phyloP scores from a whole-genome alignment of 2,797 vertebrate genomes.

The Spinus pinus region DNA sequence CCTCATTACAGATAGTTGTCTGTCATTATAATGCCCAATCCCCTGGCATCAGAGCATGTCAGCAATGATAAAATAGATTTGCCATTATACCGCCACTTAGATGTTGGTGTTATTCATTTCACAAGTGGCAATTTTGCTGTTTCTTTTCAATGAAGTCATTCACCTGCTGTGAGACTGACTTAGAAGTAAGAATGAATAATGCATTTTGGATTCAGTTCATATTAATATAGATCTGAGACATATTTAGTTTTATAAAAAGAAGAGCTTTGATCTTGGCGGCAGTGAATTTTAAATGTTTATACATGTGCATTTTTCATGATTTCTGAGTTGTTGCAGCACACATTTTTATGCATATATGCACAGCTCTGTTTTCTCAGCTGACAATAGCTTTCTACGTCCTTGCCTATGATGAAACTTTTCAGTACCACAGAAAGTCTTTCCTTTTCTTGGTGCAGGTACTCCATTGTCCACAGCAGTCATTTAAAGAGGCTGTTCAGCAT shows the following conservation, averaged over 20 bases:
- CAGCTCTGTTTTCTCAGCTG: background rate
- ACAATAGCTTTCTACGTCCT: background rate
- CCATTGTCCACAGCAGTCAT: conserved; percentile 74
- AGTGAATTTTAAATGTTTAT: conserved; percentile 55
- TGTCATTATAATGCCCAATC: background rate
- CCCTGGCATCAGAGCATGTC: conserved; percentile 3
- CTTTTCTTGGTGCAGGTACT: conserved; percentile 80
- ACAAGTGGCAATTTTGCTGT: conserved; percentile 34
- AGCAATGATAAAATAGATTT: conserved; percentile 16
- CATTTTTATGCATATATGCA: conserved; percentile 8
- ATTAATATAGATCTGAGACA: conserved; percentile 38
- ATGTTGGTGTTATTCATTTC: conserved; percentile 22
- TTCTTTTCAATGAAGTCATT: conserved; percentile 48
- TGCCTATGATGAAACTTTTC: background rate
- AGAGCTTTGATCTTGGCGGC: conserved; percentile 31
- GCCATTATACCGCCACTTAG: conserved; percentile 10
- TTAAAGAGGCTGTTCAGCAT: conserved; percentile 82
- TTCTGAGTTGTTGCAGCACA: background rate
- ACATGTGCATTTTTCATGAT: conserved; percentile 23
- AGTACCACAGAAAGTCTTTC: background rate
- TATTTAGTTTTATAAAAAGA: conserved; percentile 57
- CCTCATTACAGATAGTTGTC: background rate
- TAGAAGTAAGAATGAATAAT: conserved; percentile 35
- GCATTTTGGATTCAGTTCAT: conserved; percentile 28
- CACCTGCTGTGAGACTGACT: conserved; percentile 25